These are phyloP conservation scores for Charadrius vociferus DNA, from an alignment of 2,113 vertebrate species.

Conservation along the genomic window DNA sequence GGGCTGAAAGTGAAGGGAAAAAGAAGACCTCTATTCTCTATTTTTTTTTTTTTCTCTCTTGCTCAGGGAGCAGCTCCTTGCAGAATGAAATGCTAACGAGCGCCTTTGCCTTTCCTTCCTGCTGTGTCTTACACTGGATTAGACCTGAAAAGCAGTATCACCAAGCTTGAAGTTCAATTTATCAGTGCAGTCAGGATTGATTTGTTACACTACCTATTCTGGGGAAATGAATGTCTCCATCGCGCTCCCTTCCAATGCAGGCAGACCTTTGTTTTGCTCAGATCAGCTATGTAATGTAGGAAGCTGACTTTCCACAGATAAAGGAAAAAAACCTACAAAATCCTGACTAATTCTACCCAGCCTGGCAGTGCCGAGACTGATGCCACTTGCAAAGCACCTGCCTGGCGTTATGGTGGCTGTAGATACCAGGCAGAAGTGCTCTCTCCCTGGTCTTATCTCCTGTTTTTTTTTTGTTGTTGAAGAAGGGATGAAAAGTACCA, in stretches of 20 bases:
- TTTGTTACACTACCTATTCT: conserved; percentile 56
- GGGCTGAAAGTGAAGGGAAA: background rate
- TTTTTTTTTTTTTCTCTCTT: background rate
- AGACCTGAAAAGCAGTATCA: conserved; percentile 57
- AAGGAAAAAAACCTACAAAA: conserved; percentile 33
- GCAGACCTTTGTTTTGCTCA: conserved; percentile 64
- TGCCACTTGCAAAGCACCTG: background rate
- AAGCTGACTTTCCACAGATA: conserved; percentile 56
- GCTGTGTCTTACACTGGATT: conserved; percentile 54
- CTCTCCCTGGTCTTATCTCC: background rate
- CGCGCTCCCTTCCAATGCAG: conserved; percentile 15
- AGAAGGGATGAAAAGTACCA: background rate
- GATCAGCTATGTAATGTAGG: conserved; percentile 60
- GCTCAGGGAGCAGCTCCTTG: conserved; percentile 12
- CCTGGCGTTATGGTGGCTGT: background rate
- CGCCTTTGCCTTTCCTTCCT: conserved; percentile 52
- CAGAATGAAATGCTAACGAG: conserved; percentile 50
- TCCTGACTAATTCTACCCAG: conserved; percentile 24
- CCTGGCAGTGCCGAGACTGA: background rate
- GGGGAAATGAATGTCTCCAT: conserved; percentile 61
- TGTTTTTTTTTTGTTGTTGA: background rate
- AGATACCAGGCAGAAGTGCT: background rate
- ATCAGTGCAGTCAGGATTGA: conserved; percentile 49
- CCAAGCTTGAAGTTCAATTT: conserved; percentile 58
- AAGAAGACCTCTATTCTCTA: background rate